A percentile compares a stretch with the other conserved stretches of the same genome.
Conservation (phyloP, 2,888 invertebrate genomes). For the Schrankia costaestrigalis region DNA sequence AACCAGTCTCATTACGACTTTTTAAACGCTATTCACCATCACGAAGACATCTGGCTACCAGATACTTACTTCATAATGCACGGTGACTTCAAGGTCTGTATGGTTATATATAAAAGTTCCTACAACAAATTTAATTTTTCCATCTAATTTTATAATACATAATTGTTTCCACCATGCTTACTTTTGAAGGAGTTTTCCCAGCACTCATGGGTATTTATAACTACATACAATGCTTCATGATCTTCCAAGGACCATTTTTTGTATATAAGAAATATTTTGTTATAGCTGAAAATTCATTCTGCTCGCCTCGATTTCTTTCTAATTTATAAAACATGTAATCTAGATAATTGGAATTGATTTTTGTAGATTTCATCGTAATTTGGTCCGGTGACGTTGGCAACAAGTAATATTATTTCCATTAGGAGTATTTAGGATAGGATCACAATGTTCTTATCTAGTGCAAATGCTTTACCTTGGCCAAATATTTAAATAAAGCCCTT, state of each 20-base stretch:
- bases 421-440: constrained; percentile 37
- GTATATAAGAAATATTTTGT: constrained; percentile 48
- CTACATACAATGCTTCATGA: constrained; percentile 60
- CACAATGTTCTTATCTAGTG: constrained; percentile 26
- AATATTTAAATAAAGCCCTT: constrained; percentile 17
- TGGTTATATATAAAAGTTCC: constrained; percentile 14
- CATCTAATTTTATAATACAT: constrained; percentile 52
- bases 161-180: constrained; percentile 63
- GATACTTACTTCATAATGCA: constrained; percentile 98
- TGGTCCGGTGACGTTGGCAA: constrained; percentile 42
- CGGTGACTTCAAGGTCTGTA: constrained; percentile 91
- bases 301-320: constrained; percentile 46
- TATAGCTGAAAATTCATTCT: constrained; percentile 48
- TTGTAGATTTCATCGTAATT: constrained; percentile 38
- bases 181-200: constrained; percentile 66
- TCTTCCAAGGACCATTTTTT: constrained; percentile 50
- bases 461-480: constrained; percentile 32
- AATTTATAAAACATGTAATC: constrained; percentile 32
- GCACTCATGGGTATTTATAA: constrained; percentile 67
- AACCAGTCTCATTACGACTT: constrained; percentile 93
- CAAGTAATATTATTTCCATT: constrained; percentile 34
- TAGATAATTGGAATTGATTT: constrained; percentile 34
- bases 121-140: constrained; percentile 31
- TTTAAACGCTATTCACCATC: constrained; percentile 95
- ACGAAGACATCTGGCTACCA: constrained; percentile 95